Evolutionary conservation across 92 coral and sea anemone species (phyloP), one percentile per base, ranked within the genome.

Genomic region (Galaxea fascicularis): DNA sequence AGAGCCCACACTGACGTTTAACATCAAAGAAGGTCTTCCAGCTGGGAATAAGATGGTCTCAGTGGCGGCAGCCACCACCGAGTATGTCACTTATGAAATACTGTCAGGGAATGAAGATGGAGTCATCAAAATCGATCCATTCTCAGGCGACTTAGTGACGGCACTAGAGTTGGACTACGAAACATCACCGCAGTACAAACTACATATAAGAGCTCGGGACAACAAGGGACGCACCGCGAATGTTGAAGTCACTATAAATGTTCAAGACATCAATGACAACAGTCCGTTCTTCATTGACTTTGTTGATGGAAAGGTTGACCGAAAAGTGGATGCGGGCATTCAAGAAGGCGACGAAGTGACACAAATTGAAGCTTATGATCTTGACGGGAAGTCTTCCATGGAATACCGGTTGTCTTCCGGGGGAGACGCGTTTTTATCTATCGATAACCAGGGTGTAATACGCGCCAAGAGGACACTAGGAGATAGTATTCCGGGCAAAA

Each of bases 231-330:
- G 78, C 53, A 88, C 82, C 0, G 98, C 92, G 17, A 75, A 82
- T 20, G 93, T 90, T 24, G 77, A 83, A 10, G 71, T 92, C 16
- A 89, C 77, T 17, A 79, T 94, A 25, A 79, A 77, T 15, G 79
- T 94, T 49, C 73, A 67, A 24, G 95, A 94, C 88, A 52, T 87
- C 62, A 92, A 94, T 27, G 98, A 94, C 74, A 87, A 90, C 85
- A 8, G 31, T 4, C 98, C 98, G 16, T 70, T 85, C 17, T 94
- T 94, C 59, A 77, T 84, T 7, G 93, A 90, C 13, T 65, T 56
- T 17, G 66, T 71, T 20, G 79, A 82, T 31, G 78, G 88, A 14
- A 35, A 64, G 25, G 68, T 93, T 35, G 80, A 83, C 35, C 71
- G 77, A 51, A 77, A 69, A 12, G 93, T 86, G 22, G 90, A 82